phyloP scores from a whole-genome alignment of 2,888 invertebrate genomes.

The Hartigia nigra region DNA sequence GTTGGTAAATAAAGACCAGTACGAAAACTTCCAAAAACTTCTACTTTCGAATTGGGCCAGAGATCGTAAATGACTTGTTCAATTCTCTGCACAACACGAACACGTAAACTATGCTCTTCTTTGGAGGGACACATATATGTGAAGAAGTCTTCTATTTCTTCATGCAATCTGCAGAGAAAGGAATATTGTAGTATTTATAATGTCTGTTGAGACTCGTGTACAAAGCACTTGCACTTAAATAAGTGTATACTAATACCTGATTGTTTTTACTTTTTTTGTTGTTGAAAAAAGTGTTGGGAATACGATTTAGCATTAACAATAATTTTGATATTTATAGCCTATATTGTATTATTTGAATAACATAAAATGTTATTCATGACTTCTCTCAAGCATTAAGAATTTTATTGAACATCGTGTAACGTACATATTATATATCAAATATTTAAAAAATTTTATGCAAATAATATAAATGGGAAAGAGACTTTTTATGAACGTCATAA shows the following conservation, averaged over 20 bases:
- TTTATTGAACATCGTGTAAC: too few species aligned
- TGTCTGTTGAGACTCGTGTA: background rate
- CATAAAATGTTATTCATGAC: too few species aligned
- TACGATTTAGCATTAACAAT: background rate
- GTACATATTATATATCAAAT: too few species aligned
- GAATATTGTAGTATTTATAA: constrained; percentile 6
- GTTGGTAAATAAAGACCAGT: constrained; percentile 98
- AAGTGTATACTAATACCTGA: background rate
- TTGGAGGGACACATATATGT: constrained; percentile 93
- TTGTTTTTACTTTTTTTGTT: background rate
- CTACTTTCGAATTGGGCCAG: constrained; percentile 95
- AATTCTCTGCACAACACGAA: constrained; percentile 90
- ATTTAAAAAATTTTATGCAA: too few species aligned
- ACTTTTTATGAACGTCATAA: background rate
- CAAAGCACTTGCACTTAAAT: background rate
- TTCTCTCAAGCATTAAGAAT: too few species aligned
- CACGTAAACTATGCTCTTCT: constrained; percentile 90
- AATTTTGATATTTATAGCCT: too few species aligned
- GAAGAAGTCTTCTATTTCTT: constrained; percentile 98
- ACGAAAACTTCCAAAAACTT: constrained; percentile 97
- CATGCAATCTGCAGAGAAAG: constrained; percentile 79
- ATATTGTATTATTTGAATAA: too few species aligned
- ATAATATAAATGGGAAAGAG: too few species aligned
- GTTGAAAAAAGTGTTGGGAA: background rate
- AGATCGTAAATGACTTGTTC: constrained; percentile 86